Conservation (phyloP, 2,888 invertebrate species). For the Agrotis puta region DNA sequence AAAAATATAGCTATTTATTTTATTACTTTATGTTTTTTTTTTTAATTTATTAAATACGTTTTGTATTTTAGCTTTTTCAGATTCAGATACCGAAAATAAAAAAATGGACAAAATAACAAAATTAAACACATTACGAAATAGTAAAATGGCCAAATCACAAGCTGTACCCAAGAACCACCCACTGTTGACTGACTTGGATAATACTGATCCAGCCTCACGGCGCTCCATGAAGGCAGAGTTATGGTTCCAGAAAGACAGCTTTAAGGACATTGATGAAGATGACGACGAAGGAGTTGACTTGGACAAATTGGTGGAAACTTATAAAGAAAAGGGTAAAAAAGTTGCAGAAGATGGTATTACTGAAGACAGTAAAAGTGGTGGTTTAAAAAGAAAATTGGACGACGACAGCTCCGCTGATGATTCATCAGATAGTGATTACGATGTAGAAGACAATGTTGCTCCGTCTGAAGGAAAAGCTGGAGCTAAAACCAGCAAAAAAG, state of each 20-base stretch:
- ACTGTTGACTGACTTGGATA: conserved; percentile 95
- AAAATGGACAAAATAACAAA: conserved; percentile 84
- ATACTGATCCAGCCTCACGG: conserved; percentile 93
- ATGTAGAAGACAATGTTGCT: conserved; percentile 82
- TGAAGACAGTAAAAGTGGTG: conserved; percentile 58
- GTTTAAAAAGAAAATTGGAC: conserved; percentile 76
- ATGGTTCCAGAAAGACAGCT: conserved; percentile 96
- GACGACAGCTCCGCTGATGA: conserved; percentile 86
- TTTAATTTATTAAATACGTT: neutral
- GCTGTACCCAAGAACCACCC: conserved; percentile 91
- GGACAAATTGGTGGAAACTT: conserved; percentile 94
- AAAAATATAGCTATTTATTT: too few relatives aligned
- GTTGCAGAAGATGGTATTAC: conserved; percentile 74
- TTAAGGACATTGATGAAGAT: conserved; percentile 95
- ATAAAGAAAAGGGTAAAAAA: conserved; percentile 93
- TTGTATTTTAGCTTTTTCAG: conserved; percentile 91
- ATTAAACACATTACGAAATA: conserved; percentile 83
- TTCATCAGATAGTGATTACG: conserved; percentile 88
- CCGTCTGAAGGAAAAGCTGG: conserved; percentile 70
- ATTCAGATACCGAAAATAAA: conserved; percentile 91
- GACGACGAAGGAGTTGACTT: conserved; percentile 97
- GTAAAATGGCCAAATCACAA: conserved; percentile 72
- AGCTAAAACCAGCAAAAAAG: conserved; percentile 88
- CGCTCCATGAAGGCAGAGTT: conserved; percentile 95
- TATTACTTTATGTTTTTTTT: neutral